These are phyloP conservation scores for Sylvilagus floridanus DNA, from an alignment of 2,797 vertebrate species.

Conservation along the genomic window DNA sequence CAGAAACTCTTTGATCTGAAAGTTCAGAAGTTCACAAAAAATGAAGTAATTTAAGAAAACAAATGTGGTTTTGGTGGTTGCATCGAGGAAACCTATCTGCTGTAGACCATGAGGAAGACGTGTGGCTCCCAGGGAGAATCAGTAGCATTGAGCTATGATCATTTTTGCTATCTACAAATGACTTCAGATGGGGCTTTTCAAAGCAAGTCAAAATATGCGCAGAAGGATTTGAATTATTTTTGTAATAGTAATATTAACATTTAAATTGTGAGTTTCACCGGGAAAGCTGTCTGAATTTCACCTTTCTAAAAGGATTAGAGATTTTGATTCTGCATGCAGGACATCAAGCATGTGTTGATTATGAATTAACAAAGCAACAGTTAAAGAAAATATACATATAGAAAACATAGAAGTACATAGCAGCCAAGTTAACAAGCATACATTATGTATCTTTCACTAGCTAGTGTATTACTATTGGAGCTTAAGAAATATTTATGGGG, in stretches of 20 bases:
- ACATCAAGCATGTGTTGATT: constrained; percentile 30
- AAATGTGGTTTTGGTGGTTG: neutral
- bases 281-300: constrained; percentile 26
- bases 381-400: constrained; percentile 13
- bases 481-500: constrained; percentile 20
- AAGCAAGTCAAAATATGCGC: constrained; percentile 25
- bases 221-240: constrained; percentile 55
- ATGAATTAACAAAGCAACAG: constrained; percentile 48
- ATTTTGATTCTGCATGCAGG: constrained; percentile 48
- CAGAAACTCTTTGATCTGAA: constrained; percentile 41
- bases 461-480: neutral
- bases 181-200: constrained; percentile 54
- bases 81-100: neutral
- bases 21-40: constrained; percentile 37
- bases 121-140: neutral
- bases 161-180: neutral
- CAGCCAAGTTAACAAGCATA: constrained; percentile 18
- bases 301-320: constrained; percentile 31
- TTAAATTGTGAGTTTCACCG: constrained; percentile 28
- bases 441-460: constrained; percentile 19
- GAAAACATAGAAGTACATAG: constrained; percentile 49
- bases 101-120: neutral
- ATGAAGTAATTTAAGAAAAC: constrained; percentile 47
- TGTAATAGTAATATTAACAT: constrained; percentile 28
- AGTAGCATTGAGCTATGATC: neutral